phyloP scores from a whole-genome alignment of 1,140 invertebrate genomes.

The Drosophila mojavensis region DNA sequence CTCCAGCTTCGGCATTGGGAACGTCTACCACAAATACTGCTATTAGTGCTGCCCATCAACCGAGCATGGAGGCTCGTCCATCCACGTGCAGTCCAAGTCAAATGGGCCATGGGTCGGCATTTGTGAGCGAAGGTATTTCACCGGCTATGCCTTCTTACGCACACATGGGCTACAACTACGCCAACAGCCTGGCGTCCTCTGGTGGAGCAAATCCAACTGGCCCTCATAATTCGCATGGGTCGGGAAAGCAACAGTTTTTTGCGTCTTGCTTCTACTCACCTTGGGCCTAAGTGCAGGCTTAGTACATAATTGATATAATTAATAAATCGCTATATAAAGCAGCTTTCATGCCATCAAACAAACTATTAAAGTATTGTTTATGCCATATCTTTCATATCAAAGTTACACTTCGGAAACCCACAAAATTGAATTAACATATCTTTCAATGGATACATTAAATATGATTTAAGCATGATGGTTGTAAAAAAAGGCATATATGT shows the following conservation, averaged over 20 bases:
- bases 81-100: constrained; percentile 48
- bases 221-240: constrained; percentile 39
- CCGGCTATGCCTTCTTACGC: constrained; percentile 57
- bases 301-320: neutral
- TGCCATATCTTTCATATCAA: constrained; percentile 25
- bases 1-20: constrained; percentile 6
- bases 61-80: constrained; percentile 46
- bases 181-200: constrained; percentile 43
- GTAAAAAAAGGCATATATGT: constrained; percentile 50
- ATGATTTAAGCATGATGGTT: constrained; percentile 43
- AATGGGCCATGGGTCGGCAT: constrained; percentile 38
- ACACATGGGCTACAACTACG: constrained; percentile 74
- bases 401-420: constrained; percentile 8
- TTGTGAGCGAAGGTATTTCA: constrained; percentile 47
- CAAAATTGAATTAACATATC: constrained; percentile 80
- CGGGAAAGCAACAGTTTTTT: constrained; percentile 79
- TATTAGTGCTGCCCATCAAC: constrained; percentile 23
- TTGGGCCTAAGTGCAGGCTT: constrained; percentile 59
- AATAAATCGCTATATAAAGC: neutral
- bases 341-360: neutral
- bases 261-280: constrained; percentile 82
- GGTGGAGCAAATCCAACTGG: neutral
- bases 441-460: constrained; percentile 36
- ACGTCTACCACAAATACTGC: neutral
- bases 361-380: constrained; percentile 14